Percentiles rank a stretch among this genome's conserved stretches.
Conservation (phyloP, 2,113 vertebrate genomes). For the Mus musculus region GRCm39 chr5:112113501-112114000, state of each 20-base stretch:
- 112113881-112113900: background rate
- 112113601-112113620: background rate
- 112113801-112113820: background rate
- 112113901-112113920: background rate
- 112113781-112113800: background rate
- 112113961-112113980: background rate
- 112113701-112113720: background rate
- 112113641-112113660: background rate
- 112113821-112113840: background rate
- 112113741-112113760: rapidly evolving
- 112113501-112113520: background rate
- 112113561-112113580: background rate
- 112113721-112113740: background rate
- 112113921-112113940: background rate
- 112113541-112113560: background rate
- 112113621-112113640: no score
- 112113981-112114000: background rate
- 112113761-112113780: no score
- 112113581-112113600: background rate
- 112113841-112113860: background rate
- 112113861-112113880: background rate
- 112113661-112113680: background rate
- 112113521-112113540: background rate
- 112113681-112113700: background rate
- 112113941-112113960: background rate